These are phyloP conservation scores for Lithophane ornitopus DNA, from an alignment of 2,888 invertebrate species.

Conservation along the genomic window DNA sequence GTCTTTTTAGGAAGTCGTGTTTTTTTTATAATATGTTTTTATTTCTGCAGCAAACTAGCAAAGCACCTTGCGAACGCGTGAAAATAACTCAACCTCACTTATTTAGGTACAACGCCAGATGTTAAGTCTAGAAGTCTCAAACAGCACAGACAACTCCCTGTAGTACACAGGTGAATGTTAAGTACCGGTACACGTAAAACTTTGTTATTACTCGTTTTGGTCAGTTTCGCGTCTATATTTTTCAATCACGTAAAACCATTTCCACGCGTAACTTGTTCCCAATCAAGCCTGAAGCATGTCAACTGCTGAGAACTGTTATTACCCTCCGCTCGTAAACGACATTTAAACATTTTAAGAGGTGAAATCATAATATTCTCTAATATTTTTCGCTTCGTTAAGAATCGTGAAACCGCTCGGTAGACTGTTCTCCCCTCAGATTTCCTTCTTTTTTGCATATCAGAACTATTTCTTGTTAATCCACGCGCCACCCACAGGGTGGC, in stretches of 20 bases:
- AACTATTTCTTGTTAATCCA: slow-evolving; percentile 40
- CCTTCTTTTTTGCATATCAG: slow-evolving; percentile 28
- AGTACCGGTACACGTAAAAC: slow-evolving; percentile 23
- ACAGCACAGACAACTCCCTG: neutral
- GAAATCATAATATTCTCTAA: slow-evolving; percentile 18
- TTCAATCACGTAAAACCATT: slow-evolving; percentile 37
- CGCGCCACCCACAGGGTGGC: neutral
- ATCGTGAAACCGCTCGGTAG: neutral
- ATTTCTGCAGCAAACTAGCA: neutral
- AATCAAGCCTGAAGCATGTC: slow-evolving; percentile 13
- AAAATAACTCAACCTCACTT: slow-evolving; percentile 4
- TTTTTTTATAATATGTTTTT: too few relatives aligned
- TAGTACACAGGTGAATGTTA: neutral
- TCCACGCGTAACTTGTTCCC: slow-evolving; percentile 4
- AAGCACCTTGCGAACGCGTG: slow-evolving; percentile 4
- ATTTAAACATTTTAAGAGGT: neutral
- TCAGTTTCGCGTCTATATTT: slow-evolving; percentile 6
- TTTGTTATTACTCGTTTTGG: slow-evolving; percentile 23
- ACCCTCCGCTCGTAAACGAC: slow-evolving; percentile 5
- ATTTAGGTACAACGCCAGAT: neutral
- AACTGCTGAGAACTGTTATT: slow-evolving; percentile 3
- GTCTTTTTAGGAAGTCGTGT: too few relatives aligned
- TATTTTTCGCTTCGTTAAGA: slow-evolving; percentile 1
- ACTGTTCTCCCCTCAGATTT: slow-evolving; percentile 8
- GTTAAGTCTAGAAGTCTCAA: neutral